These are phyloP conservation scores for Lepetodrilus schrolli DNA, from an alignment of 2,888 invertebrate genomes.

Conservation along the genomic window DNA sequence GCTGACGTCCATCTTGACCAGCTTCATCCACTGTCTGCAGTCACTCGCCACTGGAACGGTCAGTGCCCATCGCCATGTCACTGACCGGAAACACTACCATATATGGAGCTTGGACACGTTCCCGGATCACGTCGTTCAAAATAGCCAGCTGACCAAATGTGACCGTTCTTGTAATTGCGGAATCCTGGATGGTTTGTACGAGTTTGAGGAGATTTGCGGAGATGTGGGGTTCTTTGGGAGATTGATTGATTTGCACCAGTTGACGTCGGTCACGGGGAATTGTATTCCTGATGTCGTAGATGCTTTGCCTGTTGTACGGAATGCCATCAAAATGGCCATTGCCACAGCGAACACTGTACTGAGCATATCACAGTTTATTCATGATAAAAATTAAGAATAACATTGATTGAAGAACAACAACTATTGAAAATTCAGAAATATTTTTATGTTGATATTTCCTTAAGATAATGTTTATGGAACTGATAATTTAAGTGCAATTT, in stretches of 20 bases:
- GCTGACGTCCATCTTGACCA: slow-evolving; percentile 36
- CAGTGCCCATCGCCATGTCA: not conserved
- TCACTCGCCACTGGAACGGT: not conserved
- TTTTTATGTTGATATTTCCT: too few species aligned
- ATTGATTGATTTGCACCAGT: not conserved
- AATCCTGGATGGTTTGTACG: not conserved
- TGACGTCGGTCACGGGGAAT: not conserved
- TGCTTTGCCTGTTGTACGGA: slow-evolving; percentile 42
- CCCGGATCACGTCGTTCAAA: not conserved
- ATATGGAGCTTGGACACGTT: slow-evolving; percentile 33
- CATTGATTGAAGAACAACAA: too few species aligned
- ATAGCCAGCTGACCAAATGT: not conserved
- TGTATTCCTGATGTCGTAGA: slow-evolving; percentile 42
- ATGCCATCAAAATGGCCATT: slow-evolving; percentile 55
- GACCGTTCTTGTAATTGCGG: slow-evolving; percentile 30
- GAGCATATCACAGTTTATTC: slow-evolving; percentile 56
- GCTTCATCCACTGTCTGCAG: slow-evolving; percentile 42
- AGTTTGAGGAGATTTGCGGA: not conserved
- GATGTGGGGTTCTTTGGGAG: not conserved
- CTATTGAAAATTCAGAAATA: too few species aligned
- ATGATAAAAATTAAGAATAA: too few species aligned
- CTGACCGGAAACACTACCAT: slow-evolving; percentile 26
- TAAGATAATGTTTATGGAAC: too few species aligned
- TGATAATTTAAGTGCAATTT: too few species aligned
- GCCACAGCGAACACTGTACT: slow-evolving; percentile 56